Evolutionary conservation across 2,888 invertebrate species (phyloP).

Genomic region (Heliconius charithonia): DNA sequence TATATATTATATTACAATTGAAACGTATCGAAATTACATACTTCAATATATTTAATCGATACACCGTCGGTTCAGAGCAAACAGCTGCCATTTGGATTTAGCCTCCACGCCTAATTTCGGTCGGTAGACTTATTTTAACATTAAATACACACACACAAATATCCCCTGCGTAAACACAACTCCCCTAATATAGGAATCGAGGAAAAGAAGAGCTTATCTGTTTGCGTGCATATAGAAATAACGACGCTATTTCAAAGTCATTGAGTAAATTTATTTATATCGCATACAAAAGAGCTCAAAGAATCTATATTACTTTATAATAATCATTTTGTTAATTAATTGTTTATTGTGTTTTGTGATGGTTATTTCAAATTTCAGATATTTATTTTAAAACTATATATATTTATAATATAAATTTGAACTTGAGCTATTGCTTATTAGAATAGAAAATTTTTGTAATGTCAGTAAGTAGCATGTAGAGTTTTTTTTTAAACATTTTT

Average conservation of each 20-base stretch:
- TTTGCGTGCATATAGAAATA: conserved; percentile 51
- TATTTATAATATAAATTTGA: not conserved
- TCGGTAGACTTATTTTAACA: conserved; percentile 82
- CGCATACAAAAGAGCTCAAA: not conserved
- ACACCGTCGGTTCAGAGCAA: conserved; percentile 57
- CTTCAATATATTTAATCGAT: conserved; percentile 50
- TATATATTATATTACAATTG: not conserved
- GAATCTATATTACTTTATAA: not conserved
- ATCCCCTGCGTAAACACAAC: conserved; percentile 81
- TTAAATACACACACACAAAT: conserved; percentile 80
- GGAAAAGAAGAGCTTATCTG: conserved; percentile 65
- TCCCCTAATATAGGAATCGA: conserved; percentile 73
- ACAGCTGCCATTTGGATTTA: conserved; percentile 81
- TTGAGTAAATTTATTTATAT: conserved; percentile 48
- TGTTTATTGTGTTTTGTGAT: not conserved
- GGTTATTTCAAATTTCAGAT: not conserved
- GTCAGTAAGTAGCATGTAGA: not conserved
- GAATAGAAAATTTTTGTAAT: not conserved
- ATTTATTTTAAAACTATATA: not conserved
- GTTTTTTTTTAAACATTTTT: not conserved
- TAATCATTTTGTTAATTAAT: not conserved
- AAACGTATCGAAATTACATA: conserved; percentile 8
- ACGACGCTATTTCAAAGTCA: conserved; percentile 53
- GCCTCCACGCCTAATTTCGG: conserved; percentile 81
- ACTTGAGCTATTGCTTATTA: not conserved